A percentile compares a stretch with the other conserved stretches of the same genome.
phyloP scores from a whole-genome alignment of 2,888 invertebrate species.

The Tinea trinotella region DNA sequence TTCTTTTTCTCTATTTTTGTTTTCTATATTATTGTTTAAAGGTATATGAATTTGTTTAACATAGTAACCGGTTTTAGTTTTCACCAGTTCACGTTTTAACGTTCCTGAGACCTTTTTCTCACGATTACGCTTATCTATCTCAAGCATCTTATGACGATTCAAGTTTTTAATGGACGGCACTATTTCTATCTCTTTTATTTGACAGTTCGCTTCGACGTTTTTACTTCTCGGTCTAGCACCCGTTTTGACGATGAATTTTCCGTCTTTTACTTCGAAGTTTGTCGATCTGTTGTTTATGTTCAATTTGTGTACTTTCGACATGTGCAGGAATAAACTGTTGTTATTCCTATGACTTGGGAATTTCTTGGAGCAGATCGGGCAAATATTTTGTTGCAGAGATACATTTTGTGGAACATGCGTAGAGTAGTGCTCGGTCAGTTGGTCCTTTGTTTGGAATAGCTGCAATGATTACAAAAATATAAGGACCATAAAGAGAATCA shows the following conservation, averaged over 20 bases:
- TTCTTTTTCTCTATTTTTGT: slow-evolving; percentile 22
- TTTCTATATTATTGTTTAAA: not conserved
- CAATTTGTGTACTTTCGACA: not conserved
- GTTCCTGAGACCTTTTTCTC: slow-evolving; percentile 31
- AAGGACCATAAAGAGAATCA: no score
- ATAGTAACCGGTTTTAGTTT: slow-evolving; percentile 44
- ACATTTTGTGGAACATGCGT: slow-evolving; percentile 33
- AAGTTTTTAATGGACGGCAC: slow-evolving; percentile 49
- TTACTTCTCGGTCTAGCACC: not conserved
- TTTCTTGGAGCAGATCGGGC: slow-evolving; percentile 43
- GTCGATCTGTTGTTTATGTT: not conserved
- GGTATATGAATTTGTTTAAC: slow-evolving; percentile 32
- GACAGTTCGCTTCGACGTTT: slow-evolving; percentile 24
- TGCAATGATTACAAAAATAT: no score
- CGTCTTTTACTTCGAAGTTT: not conserved
- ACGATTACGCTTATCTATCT: slow-evolving; percentile 38
- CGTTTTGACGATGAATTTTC: slow-evolving; percentile 27
- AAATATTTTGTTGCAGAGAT: slow-evolving; percentile 49
- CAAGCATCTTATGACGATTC: slow-evolving; percentile 38
- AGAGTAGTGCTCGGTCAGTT: slow-evolving; percentile 42
- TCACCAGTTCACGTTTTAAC: slow-evolving; percentile 42
- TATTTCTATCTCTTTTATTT: slow-evolving; percentile 36
- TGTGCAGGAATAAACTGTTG: not conserved
- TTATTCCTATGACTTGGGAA: not conserved
- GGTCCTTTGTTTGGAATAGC: slow-evolving; percentile 45